These are phyloP conservation scores for Octopus sinensis DNA, from an alignment of 1,140 invertebrate genomes.

Conservation along the genomic window DNA sequence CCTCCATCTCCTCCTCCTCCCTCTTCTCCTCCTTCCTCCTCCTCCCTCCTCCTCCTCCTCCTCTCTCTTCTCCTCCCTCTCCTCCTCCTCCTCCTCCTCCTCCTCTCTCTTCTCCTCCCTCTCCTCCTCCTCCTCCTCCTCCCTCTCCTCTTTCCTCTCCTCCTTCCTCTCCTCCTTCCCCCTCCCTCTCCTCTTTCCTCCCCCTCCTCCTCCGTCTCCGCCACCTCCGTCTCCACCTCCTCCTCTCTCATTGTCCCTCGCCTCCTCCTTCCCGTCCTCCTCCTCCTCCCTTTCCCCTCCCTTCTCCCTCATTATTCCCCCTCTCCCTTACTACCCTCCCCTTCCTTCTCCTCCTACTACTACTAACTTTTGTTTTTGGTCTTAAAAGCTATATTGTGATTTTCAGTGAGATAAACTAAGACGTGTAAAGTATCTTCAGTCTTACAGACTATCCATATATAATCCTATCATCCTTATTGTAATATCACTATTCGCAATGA, in stretches of 20 bases:
- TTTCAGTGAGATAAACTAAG: no score
- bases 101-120: constrained; percentile 3
- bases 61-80: neutral
- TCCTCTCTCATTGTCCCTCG: neutral
- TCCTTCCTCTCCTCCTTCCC: constrained; percentile 6
- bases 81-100: neutral
- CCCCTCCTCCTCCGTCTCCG: constrained; percentile 1
- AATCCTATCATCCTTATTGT: no score
- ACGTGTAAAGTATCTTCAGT: no score
- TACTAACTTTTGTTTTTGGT: no score
- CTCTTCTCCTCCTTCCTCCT: neutral
- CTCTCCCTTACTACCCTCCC: neutral
- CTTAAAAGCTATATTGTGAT: no score
- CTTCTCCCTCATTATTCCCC: no score
- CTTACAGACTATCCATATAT: no score
- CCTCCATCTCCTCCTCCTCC: neutral
- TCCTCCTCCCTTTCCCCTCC: no score
- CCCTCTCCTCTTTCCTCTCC: constrained; percentile 1
- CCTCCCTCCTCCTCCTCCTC: neutral
- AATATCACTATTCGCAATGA: no score
- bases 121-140: no score
- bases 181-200: no score
- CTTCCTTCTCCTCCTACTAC: neutral
- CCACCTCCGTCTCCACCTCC: constrained; percentile 6
- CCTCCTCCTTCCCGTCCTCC: neutral